A percentile compares a stretch with the other conserved stretches of the same genome.
phyloP scores from a whole-genome alignment of 2,797 vertebrate genomes.

The Dipus sagitta region DNA sequence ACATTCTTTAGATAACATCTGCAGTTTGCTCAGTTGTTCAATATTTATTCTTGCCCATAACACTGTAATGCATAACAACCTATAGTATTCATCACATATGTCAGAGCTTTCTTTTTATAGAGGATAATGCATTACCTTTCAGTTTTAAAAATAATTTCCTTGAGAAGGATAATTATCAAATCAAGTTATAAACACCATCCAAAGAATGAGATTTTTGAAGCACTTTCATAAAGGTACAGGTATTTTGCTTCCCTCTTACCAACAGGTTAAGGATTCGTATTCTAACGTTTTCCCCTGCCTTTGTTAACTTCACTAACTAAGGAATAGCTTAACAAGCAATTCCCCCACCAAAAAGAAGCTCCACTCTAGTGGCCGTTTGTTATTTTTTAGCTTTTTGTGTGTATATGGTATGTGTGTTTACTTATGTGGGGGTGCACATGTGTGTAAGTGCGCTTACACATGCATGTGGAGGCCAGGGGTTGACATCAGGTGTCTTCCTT shows the following conservation, averaged over 20 bases:
- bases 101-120: conserved; percentile 53
- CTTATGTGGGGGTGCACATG: too few relatives aligned
- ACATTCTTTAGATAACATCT: neutral
- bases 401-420: too few relatives aligned
- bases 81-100: conserved; percentile 23
- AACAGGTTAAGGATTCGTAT: neutral
- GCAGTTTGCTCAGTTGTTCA: conserved; percentile 52
- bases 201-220: conserved; percentile 68
- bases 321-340: conserved; percentile 8
- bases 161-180: conserved; percentile 67
- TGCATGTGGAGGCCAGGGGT: too few relatives aligned
- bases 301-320: conserved; percentile 53
- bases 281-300: conserved; percentile 12
- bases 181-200: conserved; percentile 68
- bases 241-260: conserved; percentile 17
- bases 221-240: conserved; percentile 47
- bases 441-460: too few relatives aligned
- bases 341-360: too few relatives aligned
- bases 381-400: neutral
- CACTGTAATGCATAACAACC: conserved; percentile 47
- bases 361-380: neutral
- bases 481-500: too few relatives aligned
- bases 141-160: conserved; percentile 62
- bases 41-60: conserved; percentile 52
- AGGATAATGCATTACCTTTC: conserved; percentile 23